A percentile compares a stretch with the other conserved stretches of the same genome.
phyloP scores from a whole-genome alignment of 30 jellyfish, hydroid and myxozoan species.

The Nemopilema nomurai region DNA sequence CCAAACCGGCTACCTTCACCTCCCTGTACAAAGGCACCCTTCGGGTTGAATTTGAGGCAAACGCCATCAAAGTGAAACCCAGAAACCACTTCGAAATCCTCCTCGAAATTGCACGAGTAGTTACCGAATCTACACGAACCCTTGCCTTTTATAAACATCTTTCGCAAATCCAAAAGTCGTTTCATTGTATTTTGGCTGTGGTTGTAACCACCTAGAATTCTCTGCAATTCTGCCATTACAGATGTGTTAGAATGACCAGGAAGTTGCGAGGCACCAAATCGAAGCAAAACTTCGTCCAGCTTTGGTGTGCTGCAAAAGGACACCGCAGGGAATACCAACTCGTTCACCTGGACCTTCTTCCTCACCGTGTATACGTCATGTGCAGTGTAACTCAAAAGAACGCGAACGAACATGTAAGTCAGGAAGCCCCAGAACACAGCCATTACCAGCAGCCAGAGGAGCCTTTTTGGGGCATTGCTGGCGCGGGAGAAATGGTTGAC shows the following conservation, averaged over 20 bases:
- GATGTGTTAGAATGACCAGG: background rate
- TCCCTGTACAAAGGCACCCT: background rate
- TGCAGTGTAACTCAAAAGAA: background rate
- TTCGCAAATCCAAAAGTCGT: background rate
- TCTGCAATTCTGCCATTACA: slow-evolving; percentile 9
- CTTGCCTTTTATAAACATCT: background rate
- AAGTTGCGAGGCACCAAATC: slow-evolving; percentile 18
- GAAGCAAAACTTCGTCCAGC: background rate
- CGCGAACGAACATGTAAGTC: background rate
- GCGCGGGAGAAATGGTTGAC: background rate
- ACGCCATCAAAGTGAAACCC: background rate
- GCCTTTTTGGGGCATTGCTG: background rate
- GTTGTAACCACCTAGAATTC: slow-evolving; percentile 3
- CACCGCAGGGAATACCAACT: background rate
- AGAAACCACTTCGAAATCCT: background rate
- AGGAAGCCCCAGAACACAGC: background rate
- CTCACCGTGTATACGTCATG: slow-evolving; percentile 5
- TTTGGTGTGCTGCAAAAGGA: slow-evolving; percentile 1
- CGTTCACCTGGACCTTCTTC: background rate
- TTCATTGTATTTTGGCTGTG: slow-evolving; percentile 10
- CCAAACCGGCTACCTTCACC: background rate
- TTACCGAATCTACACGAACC: background rate
- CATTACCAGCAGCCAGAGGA: background rate
- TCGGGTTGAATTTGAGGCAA: background rate
- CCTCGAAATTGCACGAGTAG: background rate